Evolutionary conservation across 1,140 invertebrate species (phyloP).

Genomic region (Hydropsyche tenuis): DNA sequence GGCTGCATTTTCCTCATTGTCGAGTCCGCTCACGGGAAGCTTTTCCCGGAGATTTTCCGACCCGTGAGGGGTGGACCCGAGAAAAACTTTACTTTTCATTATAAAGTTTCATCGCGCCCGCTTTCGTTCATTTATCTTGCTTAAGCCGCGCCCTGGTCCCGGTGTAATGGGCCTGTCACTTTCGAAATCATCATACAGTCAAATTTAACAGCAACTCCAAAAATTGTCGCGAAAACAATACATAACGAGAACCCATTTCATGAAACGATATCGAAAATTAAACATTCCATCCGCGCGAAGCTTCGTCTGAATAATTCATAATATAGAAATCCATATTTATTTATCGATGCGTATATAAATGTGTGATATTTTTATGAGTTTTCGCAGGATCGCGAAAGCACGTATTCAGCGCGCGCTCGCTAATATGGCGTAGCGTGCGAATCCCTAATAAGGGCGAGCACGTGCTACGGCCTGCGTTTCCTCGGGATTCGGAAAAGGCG

Average conservation of each 20-base stretch:
- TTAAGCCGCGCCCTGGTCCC: constrained; percentile 19
- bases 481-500: neutral
- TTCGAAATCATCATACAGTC: constrained; percentile 13
- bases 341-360: too few species aligned
- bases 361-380: too few species aligned
- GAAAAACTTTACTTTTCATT: constrained; percentile 45
- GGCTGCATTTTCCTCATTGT: constrained; percentile 8
- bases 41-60: neutral
- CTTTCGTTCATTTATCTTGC: constrained; percentile 39
- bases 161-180: constrained; percentile 22
- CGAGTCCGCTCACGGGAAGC: constrained; percentile 9
- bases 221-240: too few species aligned
- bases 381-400: neutral
- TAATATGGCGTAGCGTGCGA: neutral
- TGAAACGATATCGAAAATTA: too few species aligned
- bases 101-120: constrained; percentile 34
- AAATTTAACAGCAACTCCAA: neutral
- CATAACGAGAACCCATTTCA: too few species aligned
- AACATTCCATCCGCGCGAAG: too few species aligned
- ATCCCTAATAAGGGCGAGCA: neutral
- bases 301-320: too few species aligned
- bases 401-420: neutral
- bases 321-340: too few species aligned
- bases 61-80: neutral
- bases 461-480: neutral